Percentiles rank a stretch among this genome's conserved stretches.
phyloP scores from a whole-genome alignment of 1,140 invertebrate species.

The Agraylea sexmaculata region DNA sequence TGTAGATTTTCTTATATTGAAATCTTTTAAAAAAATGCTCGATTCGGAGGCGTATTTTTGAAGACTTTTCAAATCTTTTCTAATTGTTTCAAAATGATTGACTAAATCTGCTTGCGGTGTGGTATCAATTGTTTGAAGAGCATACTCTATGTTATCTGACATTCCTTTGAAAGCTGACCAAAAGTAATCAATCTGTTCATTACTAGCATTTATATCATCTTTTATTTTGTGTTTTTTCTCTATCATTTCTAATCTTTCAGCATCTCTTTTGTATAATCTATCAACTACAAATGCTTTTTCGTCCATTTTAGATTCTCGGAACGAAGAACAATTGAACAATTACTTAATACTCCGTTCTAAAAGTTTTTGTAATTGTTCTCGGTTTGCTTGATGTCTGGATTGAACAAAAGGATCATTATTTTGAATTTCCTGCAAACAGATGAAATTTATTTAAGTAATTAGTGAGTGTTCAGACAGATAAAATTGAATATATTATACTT shows the following conservation, averaged over 20 bases:
- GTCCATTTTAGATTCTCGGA: constrained; percentile 29
- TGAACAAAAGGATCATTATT: too few relatives aligned
- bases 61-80: constrained; percentile 57
- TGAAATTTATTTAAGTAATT: too few relatives aligned
- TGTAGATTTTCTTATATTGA: constrained; percentile 68
- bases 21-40: constrained; percentile 69
- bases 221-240: constrained; percentile 38
- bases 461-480: too few relatives aligned
- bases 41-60: constrained; percentile 75
- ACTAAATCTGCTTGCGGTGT: constrained; percentile 42
- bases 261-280: constrained; percentile 35
- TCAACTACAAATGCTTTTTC: constrained; percentile 35
- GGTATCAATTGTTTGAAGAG: constrained; percentile 31
- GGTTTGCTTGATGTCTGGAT: too few relatives aligned
- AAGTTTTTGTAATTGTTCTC: too few relatives aligned
- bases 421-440: too few relatives aligned
- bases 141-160: constrained; percentile 32
- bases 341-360: neutral
- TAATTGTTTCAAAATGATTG: constrained; percentile 58
- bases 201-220: constrained; percentile 34
- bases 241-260: constrained; percentile 36
- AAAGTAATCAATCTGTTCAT: constrained; percentile 39
- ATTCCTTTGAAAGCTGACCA: constrained; percentile 35
- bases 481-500: too few relatives aligned
- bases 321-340: neutral